These are phyloP conservation scores for Drosophila athabasca DNA, from an alignment of 1,140 invertebrate genomes.

Conservation along the genomic window DNA sequence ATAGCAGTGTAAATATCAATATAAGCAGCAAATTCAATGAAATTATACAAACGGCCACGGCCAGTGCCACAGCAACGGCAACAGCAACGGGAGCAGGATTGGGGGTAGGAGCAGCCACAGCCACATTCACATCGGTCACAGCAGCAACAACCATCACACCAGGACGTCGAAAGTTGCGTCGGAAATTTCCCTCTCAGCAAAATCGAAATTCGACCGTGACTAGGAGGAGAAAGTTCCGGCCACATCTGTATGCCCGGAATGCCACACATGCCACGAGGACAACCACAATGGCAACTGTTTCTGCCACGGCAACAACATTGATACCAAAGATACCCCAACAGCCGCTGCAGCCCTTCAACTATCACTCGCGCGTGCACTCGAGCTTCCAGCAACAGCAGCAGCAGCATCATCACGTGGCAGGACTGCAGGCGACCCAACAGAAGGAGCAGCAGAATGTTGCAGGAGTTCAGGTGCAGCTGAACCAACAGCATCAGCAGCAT, in stretches of 20 bases:
- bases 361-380: constrained; percentile 49
- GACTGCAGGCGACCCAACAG: constrained; percentile 34
- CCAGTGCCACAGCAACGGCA: constrained; percentile 42
- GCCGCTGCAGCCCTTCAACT: constrained; percentile 57
- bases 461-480: constrained; percentile 24
- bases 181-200: constrained; percentile 54
- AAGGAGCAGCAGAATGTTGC: constrained; percentile 49
- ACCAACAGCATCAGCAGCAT: constrained; percentile 57
- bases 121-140: constrained; percentile 32
- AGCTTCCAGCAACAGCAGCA: constrained; percentile 67
- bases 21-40: constrained; percentile 78
- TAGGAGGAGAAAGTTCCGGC: constrained; percentile 59
- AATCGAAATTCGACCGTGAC: constrained; percentile 37
- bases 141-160: constrained; percentile 48
- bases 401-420: constrained; percentile 48
- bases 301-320: constrained; percentile 52
- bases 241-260: constrained; percentile 63
- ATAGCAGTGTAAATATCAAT: constrained; percentile 83
- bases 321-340: constrained; percentile 66
- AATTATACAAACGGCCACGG: constrained; percentile 73
- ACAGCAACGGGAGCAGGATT: constrained; percentile 21
- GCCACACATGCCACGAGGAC: constrained; percentile 72
- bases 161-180: constrained; percentile 59
- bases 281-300: constrained; percentile 57
- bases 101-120: constrained; percentile 24